Base-by-base conservation (phyloP, 2,113 vertebrate species). In the Baryphthengus martii region DNA sequence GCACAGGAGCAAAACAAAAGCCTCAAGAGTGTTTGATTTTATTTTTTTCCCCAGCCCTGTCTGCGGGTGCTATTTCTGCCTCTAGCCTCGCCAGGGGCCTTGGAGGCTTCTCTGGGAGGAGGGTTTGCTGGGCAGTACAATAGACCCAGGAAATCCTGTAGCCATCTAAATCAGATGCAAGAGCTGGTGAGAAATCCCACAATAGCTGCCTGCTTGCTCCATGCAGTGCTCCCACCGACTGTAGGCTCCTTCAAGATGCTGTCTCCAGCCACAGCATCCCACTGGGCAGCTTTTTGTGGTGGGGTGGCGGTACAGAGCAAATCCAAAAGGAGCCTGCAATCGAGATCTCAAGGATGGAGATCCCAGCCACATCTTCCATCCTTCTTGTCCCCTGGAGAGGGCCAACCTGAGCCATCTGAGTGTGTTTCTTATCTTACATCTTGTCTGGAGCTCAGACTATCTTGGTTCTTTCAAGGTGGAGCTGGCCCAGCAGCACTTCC, bases 1-100 rank as follows among this genome's bases (percentile, higher is more conserved):
- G 39, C 24, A 0, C 25, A 7, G 40, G 39, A 3, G 0, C 26
- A 11, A 10, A 81, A 65, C 63, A 77, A 81, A 89, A 78, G 7
- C n/a, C 17, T 61, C 0, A 0, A 12, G 33, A 62, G 10, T 3
- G 0, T 17, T 68, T 13, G 1, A 2, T 5, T 35, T 18, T 37
- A 42, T 83, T 40, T 37, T 49, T 83, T 35, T n/a, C n/a, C 44
- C 59, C 53, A 39, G 50, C 0, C 4, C 21, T 0, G 0, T 29
- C 75, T 71, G 17, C 2, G 4, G 39, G 53, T 11, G 2, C 7
- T 49, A 4, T 75, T 87, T 62, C 29, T 92, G 59, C 14, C 21
- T 62, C 40, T 7, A 37, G 55, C 53, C 47, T 85, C 5, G 5
- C 24, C 1, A 3, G 49, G 0, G 3, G 55, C 70, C 58, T 59